Percentiles rank a stretch among this genome's conserved stretches.
These are phyloP conservation scores for Hoplias malabaricus DNA, from an alignment of 2,113 vertebrate species.

Conservation along the genomic window DNA sequence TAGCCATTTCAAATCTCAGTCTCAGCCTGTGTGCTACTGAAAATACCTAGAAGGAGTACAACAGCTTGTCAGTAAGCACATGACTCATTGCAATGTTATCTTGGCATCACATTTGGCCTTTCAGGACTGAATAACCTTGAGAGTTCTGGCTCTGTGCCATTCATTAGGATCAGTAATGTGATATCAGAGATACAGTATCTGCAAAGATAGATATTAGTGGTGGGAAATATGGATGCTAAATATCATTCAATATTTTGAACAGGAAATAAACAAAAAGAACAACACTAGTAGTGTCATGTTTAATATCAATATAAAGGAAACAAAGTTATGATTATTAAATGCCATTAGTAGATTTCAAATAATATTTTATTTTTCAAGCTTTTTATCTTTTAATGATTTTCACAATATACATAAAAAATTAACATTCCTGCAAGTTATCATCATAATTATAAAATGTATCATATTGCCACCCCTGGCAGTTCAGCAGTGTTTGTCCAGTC, in stretches of 20 bases:
- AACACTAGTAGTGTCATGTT: no score
- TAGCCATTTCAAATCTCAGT: no score
- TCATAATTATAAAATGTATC: no score
- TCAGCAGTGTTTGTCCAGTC: neutral
- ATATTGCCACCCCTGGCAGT: no score
- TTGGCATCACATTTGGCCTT: neutral
- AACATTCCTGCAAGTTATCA: no score
- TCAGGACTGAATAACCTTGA: neutral
- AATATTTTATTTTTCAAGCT: no score
- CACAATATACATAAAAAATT: no score
- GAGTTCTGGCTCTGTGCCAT: neutral
- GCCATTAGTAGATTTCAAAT: no score
- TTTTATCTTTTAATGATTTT: no score
- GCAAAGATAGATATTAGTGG: neutral
- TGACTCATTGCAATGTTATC: neutral
- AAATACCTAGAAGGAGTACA: neutral
- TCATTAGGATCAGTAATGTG: neutral
- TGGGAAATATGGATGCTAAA: neutral
- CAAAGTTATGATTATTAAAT: no score
- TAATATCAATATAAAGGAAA: no score
- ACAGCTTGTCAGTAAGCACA: neutral
- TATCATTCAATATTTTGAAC: neutral
- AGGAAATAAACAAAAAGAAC: no score
- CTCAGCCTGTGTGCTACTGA: neutral
- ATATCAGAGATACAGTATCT: neutral